Evolutionary conservation across 2,113 vertebrate species (phyloP), one percentile per base, ranked within the genome.

Genomic region (Albula glossodonta): DNA sequence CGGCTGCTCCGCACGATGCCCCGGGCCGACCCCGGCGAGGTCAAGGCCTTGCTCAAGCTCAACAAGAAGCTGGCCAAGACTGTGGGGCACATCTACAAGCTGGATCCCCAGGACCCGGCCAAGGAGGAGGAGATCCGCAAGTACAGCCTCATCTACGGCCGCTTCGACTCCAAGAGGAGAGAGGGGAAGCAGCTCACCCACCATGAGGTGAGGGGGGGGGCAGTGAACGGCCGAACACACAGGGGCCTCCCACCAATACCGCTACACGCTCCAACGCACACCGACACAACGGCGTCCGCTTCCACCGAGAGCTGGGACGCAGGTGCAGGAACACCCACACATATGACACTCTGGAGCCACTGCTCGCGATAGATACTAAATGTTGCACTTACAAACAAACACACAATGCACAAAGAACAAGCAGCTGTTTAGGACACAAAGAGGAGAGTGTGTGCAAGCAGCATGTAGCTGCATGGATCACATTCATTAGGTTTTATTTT

Each of bases 41-140:
- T 96, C 0, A 96, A 97, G 31, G 97, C 96, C 0, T 91, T 99
- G 70, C 94, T 99, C 80, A 96, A 97, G 91, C 96, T 98, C 92
- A 98, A 99, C 91, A 98, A 98, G 95, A 99, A 98, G 92, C 91
- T 99, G 90, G 97, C 97, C 1, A 97, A 98, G 90, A 95, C 97
- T 0, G 96, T 99, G 85, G 98, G 97, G 2, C 98, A 99, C 92
- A 97, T 99, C 90, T 99, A 98, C 93, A 97, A 96, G 89, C 96
- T 98, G 95, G 96, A 95, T 25, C 94, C 97, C 0, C 95, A 95
- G 0, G 96, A 98, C 86, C 94, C 92, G 22, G 96, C 94, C 89
- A 98, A 98, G 87, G 97, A 98, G 87, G 97, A 99, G 82, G 98
- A 99, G 93, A 98, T 98, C 92, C 95, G 97, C 12, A 97, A 98